Base-by-base conservation (phyloP, 2,888 invertebrate genomes). In the Spialia ferax region DNA sequence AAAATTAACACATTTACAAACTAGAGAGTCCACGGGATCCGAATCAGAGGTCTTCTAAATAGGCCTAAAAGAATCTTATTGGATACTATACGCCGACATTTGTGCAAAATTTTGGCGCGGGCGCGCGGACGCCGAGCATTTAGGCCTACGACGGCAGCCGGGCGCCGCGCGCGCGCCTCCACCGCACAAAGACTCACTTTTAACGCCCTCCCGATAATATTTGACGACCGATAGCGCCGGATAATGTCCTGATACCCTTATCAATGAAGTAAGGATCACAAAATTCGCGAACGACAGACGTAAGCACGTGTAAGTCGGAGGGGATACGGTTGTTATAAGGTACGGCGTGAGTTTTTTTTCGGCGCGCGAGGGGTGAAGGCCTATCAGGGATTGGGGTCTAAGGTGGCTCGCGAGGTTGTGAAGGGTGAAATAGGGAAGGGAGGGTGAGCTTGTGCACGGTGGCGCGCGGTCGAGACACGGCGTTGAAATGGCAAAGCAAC, bases 61-160 rank as follows among this genome's bases (percentile, higher is more conserved):
- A 89, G 92, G 92, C 92, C 92, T 93, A 93, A 85, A 91, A 83
- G 90, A 92, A 88, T 93, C 90, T 92, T 92, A 90, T 91, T 88
- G 84, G 91, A 79, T 74, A 77, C 77, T 74, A 77, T 75, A 70
- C 71, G 73, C 60, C 71, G 73, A 67, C 70, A 85, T 76, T 75
- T 82, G 84, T 87, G 92, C 92, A 82, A 89, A 91, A 81, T 75
- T 79, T 90, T 91, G 75, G 91, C 89, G 80, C 79, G 78, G 72
- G 70, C 73, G 81, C 83, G 82, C 81, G 79, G 69, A 70, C 45
- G 72, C 83, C 85, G 86, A 69, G 62, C 22, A 77, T 87, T 89
- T 92, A 91, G 92, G 92, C 92, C 91, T 92, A 92, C 72, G 61
- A 18, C 55, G 64, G 65, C 38, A 48, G 48, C 61, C 32, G 69